Evolutionary conservation across 2,888 invertebrate species (phyloP), one percentile per base, ranked within the genome.

Genomic region (Hydroisotoma schaefferi): DNA sequence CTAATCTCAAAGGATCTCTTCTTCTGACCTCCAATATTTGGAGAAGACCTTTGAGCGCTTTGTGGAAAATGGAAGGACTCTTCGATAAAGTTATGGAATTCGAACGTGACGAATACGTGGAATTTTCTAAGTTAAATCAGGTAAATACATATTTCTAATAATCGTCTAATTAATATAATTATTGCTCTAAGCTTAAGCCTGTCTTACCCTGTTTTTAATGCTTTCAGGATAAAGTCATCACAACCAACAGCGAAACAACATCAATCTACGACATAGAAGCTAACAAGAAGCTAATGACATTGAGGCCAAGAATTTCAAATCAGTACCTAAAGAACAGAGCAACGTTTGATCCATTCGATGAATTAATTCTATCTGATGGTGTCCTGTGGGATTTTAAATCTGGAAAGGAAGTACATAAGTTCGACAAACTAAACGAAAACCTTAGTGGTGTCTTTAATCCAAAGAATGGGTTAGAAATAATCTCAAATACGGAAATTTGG

Each of bases 401-500:
- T 0, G 88, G 88, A 22, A 89, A 87, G 74, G 86, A 90, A 71
- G 88, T 99, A 47, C 95, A 97, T 79, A 95, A 97, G 77, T 91
- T 99, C 76, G 99, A 99, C 79, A 98, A 98, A 77, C 82, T 99
- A 33, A 98, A 97, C 80, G 90, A 94, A 75, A 88, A 88, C 43
- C 85, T 94, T 58, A 95, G 92, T 75, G 98, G 97, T 0, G 88
- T 94, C 5, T 98, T 98, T 75, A 95, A 97, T 82, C 95, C 95
- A 0, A 60, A 61, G 26, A 93, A 92, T 76, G 94, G 94, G 0
- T 80, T 93, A 64, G 95, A 97, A 81, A 91, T 95, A 40, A 90
- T 99, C 74, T 94, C 97, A 57, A 98, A 98, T 76, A 93, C 95
- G 0, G 97, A 99, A 83, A 93, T 98, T 55, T 99, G 98, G 98